Evolutionary conservation across 2,797 vertebrate genomes (phyloP).

Genomic region (Iguana delicatissima): DNA sequence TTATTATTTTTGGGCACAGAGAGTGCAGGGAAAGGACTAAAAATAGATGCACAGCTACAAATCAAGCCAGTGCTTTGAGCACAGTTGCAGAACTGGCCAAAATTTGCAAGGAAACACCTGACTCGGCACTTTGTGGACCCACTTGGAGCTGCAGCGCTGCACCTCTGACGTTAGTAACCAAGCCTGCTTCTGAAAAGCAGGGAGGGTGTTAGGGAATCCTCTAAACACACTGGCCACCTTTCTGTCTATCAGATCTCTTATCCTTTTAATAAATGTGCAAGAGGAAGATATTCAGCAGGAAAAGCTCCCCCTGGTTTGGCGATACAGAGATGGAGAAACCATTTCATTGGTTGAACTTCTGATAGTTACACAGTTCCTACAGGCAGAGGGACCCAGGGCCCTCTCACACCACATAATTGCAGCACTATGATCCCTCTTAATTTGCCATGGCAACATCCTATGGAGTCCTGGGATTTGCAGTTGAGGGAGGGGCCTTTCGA

Average conservation of each 20-base stretch:
- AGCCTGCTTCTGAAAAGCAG: not conserved
- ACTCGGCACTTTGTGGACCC: not conserved
- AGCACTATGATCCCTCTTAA: no score
- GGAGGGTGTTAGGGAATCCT: not conserved
- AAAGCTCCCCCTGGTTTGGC: not conserved
- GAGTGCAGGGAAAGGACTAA: slow-evolving; percentile 4
- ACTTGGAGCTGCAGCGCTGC: not conserved
- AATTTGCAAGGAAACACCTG: not conserved
- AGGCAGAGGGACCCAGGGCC: not conserved
- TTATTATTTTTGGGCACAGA: slow-evolving; percentile 10
- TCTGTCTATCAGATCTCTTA: not conserved
- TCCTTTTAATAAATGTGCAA: not conserved
- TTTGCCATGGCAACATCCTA: no score
- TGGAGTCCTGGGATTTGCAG: no score
- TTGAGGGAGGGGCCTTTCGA: no score
- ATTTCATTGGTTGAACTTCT: not conserved
- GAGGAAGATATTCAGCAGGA: not conserved
- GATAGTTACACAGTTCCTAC: not conserved
- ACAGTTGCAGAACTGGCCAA: slow-evolving; percentile 11
- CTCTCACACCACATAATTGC: no score
- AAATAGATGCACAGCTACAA: slow-evolving; percentile 18
- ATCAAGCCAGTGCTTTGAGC: slow-evolving; percentile 1
- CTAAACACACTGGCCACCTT: not conserved
- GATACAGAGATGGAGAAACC: no score
- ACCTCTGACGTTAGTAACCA: not conserved